A percentile compares a stretch with the other conserved stretches of the same genome.
phyloP scores from a whole-genome alignment of 2,888 invertebrate species.

The Diaperis boleti region DNA sequence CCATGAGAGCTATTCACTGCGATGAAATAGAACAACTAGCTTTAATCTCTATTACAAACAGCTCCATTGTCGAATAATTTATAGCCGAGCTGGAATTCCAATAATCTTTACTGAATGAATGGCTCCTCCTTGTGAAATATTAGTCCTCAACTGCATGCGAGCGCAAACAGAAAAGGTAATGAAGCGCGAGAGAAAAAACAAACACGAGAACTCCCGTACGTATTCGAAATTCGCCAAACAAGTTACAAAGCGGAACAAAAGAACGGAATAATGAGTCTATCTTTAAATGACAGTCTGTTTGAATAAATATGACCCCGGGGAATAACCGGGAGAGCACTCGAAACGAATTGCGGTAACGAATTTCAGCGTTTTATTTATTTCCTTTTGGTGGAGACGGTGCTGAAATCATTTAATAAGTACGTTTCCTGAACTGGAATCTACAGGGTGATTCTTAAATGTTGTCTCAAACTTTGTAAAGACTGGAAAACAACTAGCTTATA shows the following conservation, averaged over 20 bases:
- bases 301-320: slow-evolving; percentile 4
- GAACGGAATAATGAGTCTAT: slow-evolving; percentile 5
- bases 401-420: background rate
- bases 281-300: slow-evolving; percentile 3
- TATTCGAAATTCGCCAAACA: background rate
- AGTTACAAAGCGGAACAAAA: background rate
- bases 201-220: background rate
- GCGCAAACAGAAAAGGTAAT: slow-evolving; percentile 3
- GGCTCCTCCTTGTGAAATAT: slow-evolving; percentile 5
- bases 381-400: background rate
- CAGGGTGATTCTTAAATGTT: no score
- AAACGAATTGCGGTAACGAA: slow-evolving; percentile 1
- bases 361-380: slow-evolving; percentile 1
- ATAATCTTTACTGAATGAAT: slow-evolving; percentile 10
- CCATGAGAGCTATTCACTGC: slow-evolving; percentile 6
- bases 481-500: no score
- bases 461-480: no score
- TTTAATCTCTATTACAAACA: slow-evolving; percentile 19
- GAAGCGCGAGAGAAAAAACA: background rate
- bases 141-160: background rate
- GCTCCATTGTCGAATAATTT: slow-evolving; percentile 23
- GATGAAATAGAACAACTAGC: slow-evolving; percentile 21
- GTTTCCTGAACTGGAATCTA: no score
- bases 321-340: background rate
- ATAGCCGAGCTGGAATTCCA: slow-evolving; percentile 15